Evolutionary conservation across 2,113 vertebrate genomes (phyloP).

Genomic region (Onychostruthus taczanowskii): DNA sequence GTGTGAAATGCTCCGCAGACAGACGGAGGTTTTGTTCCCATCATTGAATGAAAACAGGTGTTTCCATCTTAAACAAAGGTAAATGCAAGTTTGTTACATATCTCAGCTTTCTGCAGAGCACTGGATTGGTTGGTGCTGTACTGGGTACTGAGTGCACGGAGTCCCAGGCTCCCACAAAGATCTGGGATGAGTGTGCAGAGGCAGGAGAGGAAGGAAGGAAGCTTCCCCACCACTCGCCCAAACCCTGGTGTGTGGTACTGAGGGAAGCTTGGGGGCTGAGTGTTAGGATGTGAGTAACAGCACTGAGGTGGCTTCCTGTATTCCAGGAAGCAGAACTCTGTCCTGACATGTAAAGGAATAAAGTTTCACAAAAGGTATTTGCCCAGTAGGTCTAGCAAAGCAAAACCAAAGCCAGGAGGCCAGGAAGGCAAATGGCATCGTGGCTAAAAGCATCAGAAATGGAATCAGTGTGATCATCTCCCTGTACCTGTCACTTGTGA

Average conservation of each 20-base stretch:
- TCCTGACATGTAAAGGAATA: background rate
- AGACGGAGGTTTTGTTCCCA: background rate
- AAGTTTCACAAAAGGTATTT: background rate
- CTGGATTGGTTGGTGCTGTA: background rate
- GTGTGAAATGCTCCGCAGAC: background rate
- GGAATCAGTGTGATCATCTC: background rate
- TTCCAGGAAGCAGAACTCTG: background rate
- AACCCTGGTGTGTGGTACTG: background rate
- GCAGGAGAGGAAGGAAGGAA: background rate
- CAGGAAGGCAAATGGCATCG: background rate
- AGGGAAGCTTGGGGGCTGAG: rapidly evolving
- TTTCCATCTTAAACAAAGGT: background rate
- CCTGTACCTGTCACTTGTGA: background rate
- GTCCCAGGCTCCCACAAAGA: background rate
- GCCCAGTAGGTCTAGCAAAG: background rate
- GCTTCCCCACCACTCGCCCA: background rate
- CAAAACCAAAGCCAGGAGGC: background rate
- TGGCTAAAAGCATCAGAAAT: background rate
- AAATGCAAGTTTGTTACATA: background rate
- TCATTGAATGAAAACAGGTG: background rate
- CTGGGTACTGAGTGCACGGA: background rate
- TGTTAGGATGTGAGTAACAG: background rate
- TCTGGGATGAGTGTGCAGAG: background rate
- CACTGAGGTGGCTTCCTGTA: background rate
- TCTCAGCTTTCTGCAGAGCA: background rate